These are phyloP conservation scores for Thereva nobilitata DNA, from an alignment of 2,888 invertebrate genomes.

Conservation along the genomic window DNA sequence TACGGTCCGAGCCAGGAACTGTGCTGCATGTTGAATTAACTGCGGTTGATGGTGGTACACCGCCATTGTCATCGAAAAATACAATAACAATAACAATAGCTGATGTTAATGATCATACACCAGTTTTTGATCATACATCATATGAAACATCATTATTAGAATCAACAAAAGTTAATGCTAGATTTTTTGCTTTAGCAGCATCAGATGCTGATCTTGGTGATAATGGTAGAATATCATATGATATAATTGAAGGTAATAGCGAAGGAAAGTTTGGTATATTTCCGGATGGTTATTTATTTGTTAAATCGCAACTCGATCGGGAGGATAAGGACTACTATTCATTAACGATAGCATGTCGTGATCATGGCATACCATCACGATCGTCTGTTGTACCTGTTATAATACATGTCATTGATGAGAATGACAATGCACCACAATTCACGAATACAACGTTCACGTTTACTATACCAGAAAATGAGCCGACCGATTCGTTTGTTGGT, in stretches of 20 bases:
- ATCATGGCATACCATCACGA: slow-evolving; percentile 76
- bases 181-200: slow-evolving; percentile 88
- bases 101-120: slow-evolving; percentile 95
- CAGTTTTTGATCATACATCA: slow-evolving; percentile 87
- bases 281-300: slow-evolving; percentile 91
- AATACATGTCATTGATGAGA: slow-evolving; percentile 92
- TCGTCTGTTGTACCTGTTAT: slow-evolving; percentile 89
- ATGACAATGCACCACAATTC: slow-evolving; percentile 94
- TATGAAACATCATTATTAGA: slow-evolving; percentile 92
- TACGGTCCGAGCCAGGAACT: slow-evolving; percentile 74
- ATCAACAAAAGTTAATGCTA: slow-evolving; percentile 86
- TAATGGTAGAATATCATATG: slow-evolving; percentile 80
- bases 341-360: slow-evolving; percentile 80
- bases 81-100: slow-evolving; percentile 72
- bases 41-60: slow-evolving; percentile 82
- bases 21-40: slow-evolving; percentile 75
- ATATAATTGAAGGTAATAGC: slow-evolving; percentile 82
- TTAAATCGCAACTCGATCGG: slow-evolving; percentile 82
- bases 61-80: slow-evolving; percentile 75
- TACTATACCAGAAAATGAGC: slow-evolving; percentile 85
- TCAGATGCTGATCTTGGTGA: slow-evolving; percentile 83
- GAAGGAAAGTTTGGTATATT: slow-evolving; percentile 91
- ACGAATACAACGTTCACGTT: slow-evolving; percentile 89
- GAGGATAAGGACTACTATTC: slow-evolving; percentile 92
- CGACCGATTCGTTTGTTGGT: slow-evolving; percentile 88